Evolutionary conservation across 2,797 vertebrate species (phyloP).

Genomic region (Synaphobranchus kaupii): DNA sequence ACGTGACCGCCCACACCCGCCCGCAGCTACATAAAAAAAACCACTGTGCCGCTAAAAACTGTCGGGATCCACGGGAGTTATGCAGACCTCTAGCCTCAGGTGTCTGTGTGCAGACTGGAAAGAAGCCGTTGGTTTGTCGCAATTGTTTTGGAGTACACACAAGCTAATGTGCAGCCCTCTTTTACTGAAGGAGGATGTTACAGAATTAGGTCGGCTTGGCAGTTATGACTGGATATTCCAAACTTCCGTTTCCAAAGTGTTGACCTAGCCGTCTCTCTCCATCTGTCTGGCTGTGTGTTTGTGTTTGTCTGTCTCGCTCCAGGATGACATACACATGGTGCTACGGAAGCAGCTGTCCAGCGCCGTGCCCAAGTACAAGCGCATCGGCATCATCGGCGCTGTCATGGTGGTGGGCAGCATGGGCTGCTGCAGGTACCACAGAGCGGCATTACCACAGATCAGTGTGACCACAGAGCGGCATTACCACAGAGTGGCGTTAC

Average conservation of each 20-base stretch:
- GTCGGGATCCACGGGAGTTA: too few species aligned
- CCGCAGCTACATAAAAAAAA: too few species aligned
- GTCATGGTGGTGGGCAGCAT: conserved; percentile 87
- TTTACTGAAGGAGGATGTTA: neutral
- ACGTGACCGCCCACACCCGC: too few species aligned
- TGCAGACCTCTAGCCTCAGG: too few species aligned
- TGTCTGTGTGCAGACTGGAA: neutral
- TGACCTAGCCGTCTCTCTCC: neutral
- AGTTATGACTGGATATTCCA: neutral
- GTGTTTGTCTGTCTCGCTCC: neutral
- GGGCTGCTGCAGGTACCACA: conserved; percentile 76
- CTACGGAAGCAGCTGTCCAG: conserved; percentile 96
- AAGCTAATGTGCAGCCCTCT: neutral
- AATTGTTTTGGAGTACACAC: neutral
- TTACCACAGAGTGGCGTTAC: too few species aligned
- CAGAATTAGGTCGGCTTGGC: neutral
- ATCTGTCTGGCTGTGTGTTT: neutral
- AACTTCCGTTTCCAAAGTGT: neutral
- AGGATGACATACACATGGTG: conserved; percentile 97
- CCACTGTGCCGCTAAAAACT: too few species aligned
- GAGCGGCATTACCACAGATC: neutral
- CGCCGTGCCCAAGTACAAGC: conserved; percentile 87
- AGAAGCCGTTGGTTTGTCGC: neutral
- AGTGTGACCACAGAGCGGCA: too few species aligned
- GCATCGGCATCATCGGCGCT: conserved; percentile 93